These are phyloP conservation scores for Platycercus adscitus DNA, from an alignment of 2,113 vertebrate species.

Conservation along the genomic window DNA sequence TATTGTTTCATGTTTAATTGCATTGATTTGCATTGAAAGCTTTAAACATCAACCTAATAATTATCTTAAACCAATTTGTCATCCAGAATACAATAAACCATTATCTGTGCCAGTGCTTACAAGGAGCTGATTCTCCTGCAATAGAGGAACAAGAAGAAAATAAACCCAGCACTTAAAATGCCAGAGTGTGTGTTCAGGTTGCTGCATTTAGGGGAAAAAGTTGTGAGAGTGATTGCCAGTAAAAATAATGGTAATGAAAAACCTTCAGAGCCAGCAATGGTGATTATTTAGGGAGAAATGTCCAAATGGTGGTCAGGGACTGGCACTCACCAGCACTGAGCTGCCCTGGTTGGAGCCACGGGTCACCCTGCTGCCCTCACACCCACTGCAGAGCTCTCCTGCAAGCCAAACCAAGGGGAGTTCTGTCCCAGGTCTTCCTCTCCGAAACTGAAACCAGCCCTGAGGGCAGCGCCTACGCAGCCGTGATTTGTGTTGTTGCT, in stretches of 20 bases:
- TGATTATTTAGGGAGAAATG: neutral
- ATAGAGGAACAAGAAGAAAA: neutral
- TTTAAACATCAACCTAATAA: conserved; percentile 40
- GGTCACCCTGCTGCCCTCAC: neutral
- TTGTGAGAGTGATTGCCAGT: neutral
- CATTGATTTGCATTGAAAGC: conserved; percentile 39
- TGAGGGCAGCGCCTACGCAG: rapidly evolving
- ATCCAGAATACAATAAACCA: conserved; percentile 14
- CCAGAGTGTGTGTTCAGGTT: neutral
- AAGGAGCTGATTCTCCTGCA: neutral
- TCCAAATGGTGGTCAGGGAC: neutral
- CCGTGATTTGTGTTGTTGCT: rapidly evolving
- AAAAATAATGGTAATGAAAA: neutral
- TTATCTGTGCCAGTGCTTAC: neutral
- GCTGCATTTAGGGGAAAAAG: neutral
- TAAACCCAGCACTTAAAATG: neutral
- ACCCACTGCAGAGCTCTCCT: rapidly evolving
- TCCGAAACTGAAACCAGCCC: neutral
- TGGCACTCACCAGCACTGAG: neutral
- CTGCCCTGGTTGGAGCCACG: neutral
- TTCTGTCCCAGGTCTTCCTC: neutral
- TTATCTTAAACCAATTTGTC: neutral
- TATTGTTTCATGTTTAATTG: conserved; percentile 43
- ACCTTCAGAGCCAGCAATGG: neutral
- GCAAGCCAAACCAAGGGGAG: rapidly evolving